Base-by-base conservation (phyloP, 2,888 invertebrate genomes). In the Phalera bucephala region DNA sequence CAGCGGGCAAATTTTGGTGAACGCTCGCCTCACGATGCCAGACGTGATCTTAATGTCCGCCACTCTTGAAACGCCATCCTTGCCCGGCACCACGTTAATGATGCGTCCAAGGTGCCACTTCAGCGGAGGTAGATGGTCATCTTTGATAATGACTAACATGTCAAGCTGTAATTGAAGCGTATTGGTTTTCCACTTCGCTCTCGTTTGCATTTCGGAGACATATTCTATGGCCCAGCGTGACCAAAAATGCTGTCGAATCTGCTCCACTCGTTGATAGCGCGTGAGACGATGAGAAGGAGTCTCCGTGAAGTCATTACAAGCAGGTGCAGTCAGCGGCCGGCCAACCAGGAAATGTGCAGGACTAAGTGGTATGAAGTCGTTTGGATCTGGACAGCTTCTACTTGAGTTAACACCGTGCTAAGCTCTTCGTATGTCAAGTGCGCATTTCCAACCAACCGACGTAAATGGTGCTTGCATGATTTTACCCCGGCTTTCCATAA, bases 341-440 rank as follows among this genome's bases (percentile, higher is more conserved):
- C 37, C 40, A 30, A 40, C 28, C 14, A 43, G 15, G 15, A 43
- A 44, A 14, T 50, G 49, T 5, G 14, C 38, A 6, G 44, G 45
- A 7, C 31, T 44, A 4, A 46, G 44, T 0, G 45, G 38, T 7
- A 28, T 15, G 7, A 21, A 19, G 22, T 31, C 31, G 5, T 31
- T 7, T 2, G 31, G 31, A 22, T 21, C 19, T 10, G 25, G 11
- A 25, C 12, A 5, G 25, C 25, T 12, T 25, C 25, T 1, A 25
- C 12, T 6, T 25, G 12, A 11, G 44, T 15, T n/a, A 57, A 40
- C 1, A 45, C 29, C 3, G 51, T 57, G 12, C 31, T 20, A 8
- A 53, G 26, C 31, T 49, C 56, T 14, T 57, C 51, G 19, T 36
- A 51, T 2, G 55, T 52, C 1, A 52, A 19, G 17, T 43, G 41